A percentile compares a stretch with the other conserved stretches of the same genome.
Evolutionary conservation across 2,888 invertebrate genomes (phyloP).

Genomic region (Pseudeuparius sepicola): DNA sequence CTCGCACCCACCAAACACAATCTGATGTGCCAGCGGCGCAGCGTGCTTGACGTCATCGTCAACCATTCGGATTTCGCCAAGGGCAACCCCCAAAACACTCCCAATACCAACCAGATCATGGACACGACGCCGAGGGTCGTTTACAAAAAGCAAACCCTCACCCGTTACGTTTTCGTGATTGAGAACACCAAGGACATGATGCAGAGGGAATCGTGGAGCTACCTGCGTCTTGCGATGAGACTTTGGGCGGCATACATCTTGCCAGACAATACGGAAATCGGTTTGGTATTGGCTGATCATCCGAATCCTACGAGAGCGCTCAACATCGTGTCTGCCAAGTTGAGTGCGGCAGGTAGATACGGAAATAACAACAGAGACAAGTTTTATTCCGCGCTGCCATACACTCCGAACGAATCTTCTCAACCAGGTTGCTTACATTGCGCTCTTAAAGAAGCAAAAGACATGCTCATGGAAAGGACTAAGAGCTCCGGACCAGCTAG

Average conservation of each 20-base stretch:
- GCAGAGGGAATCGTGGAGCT: slow-evolving; percentile 49
- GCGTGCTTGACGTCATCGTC: slow-evolving; percentile 49
- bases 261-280: slow-evolving; percentile 43
- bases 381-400: slow-evolving; percentile 39
- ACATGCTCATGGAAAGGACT: slow-evolving; percentile 42
- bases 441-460: slow-evolving; percentile 37
- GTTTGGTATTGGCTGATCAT: slow-evolving; percentile 41
- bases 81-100: slow-evolving; percentile 25
- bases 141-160: slow-evolving; percentile 44
- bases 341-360: slow-evolving; percentile 17
- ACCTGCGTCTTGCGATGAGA: slow-evolving; percentile 46
- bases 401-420: slow-evolving; percentile 42
- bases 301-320: slow-evolving; percentile 34
- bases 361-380: slow-evolving; percentile 27
- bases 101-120: slow-evolving; percentile 33
- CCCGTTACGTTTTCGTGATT: slow-evolving; percentile 47
- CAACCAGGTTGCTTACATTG: slow-evolving; percentile 43
- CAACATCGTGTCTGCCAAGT: slow-evolving; percentile 31
- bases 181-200: slow-evolving; percentile 50
- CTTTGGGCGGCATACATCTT: slow-evolving; percentile 50
- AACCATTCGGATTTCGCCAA: slow-evolving; percentile 44
- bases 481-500: slow-evolving; percentile 41
- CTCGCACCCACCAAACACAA: slow-evolving; percentile 58
- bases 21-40: slow-evolving; percentile 48
- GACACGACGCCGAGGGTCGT: slow-evolving; percentile 42